phyloP scores from a whole-genome alignment of 2,113 vertebrate species.

The Strix aluco region DNA sequence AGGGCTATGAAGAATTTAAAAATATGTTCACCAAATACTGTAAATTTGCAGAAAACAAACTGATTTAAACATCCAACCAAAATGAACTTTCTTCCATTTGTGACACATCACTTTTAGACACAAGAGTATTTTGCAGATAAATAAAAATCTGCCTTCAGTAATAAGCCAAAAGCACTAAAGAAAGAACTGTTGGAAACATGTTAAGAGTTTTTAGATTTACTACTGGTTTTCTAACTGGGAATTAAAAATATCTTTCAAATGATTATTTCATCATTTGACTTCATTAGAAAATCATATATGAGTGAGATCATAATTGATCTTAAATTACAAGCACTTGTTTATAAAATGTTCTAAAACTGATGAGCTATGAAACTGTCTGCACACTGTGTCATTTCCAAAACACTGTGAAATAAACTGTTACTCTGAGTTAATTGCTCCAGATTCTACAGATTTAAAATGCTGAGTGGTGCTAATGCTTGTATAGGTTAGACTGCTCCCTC shows the following conservation, averaged over 20 bases:
- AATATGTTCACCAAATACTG: not conserved
- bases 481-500: not conserved
- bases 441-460: not conserved
- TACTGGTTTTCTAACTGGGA: conserved; percentile 25
- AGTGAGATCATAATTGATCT: conserved; percentile 41
- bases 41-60: not conserved
- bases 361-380: not conserved
- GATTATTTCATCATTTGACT: conserved; percentile 47
- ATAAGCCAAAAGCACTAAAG: not conserved
- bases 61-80: not conserved
- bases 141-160: not conserved
- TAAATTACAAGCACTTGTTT: conserved; percentile 56
- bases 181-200: not conserved
- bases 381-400: conserved; percentile 5
- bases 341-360: conserved; percentile 50
- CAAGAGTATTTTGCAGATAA: not conserved
- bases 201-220: not conserved
- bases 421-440: conserved; percentile 1
- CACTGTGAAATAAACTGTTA: conserved; percentile 14
- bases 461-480: not conserved
- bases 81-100: not conserved
- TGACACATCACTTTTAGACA: not conserved
- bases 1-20: not conserved
- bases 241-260: conserved; percentile 26
- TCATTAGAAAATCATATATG: conserved; percentile 59